Evolutionary conservation across 2,113 vertebrate species (phyloP), one percentile per base, ranked within the genome.

Genomic region (Etheostoma cragini): DNA sequence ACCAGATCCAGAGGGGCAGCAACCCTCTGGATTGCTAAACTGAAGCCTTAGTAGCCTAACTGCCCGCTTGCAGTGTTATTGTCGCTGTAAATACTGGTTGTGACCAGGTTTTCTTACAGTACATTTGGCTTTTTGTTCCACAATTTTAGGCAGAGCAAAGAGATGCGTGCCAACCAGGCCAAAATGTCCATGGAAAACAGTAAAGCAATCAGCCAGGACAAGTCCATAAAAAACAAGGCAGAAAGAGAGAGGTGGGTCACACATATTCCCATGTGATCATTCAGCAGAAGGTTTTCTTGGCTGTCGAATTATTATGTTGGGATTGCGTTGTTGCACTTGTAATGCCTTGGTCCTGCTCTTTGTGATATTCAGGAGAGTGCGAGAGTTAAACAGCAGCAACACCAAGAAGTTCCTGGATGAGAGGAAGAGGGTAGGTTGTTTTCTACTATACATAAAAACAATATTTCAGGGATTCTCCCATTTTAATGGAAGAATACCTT

Each of bases 401-500:
- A 99, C 98, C 19, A 99, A 99, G 92, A 99, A 99, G 90, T 99
- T 99, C 93, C 94, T 99, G 86, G 98, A 99, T 89, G 98, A 99
- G 91, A 96, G 98, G 90, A 99, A 99, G 91, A 91, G 98, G 96
- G 98, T 99, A 90, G 69, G 95, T 95, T 26, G 3, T 22, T 2
- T 17, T 0, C 60, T 12, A 1, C 26, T 26, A n/a, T n/a, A n/a
- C n/a, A n/a, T n/a, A n/a, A 1, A 6, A 47, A 57, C 35, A 54
- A 58, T 26, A 13, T 0, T 22, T 8, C 6, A 35, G 24, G 19
- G 2, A 56, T 8, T 35, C 19, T 8, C 45, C n/a, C 17, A 26
- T 24, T 22, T 62, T 13, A 52, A 21, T 42, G 21, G 0, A 16
- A 54, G 54, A 33, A 45, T 19, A 33, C 7, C 1, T 8, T 38